Conservation (phyloP, 64 coral and sea anemone genomes). For the Astreopora myriophthalma region DNA sequence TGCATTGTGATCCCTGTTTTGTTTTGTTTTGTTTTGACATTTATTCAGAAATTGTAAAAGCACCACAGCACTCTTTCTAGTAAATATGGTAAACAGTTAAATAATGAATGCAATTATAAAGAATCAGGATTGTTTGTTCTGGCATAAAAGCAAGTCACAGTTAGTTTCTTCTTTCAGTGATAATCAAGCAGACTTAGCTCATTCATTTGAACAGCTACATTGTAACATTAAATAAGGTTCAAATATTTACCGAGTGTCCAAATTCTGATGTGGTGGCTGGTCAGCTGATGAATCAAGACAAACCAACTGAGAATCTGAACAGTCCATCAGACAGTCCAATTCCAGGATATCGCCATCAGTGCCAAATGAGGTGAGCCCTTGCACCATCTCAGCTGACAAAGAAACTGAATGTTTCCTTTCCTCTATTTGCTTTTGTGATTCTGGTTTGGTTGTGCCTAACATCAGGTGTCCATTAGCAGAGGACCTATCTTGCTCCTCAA, state of each 20-base stretch:
- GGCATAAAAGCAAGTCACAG: no score
- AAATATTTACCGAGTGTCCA: not conserved
- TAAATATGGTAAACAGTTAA: no score
- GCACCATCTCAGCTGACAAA: not conserved
- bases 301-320: slow-evolving; percentile 69
- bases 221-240: not conserved
- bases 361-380: not conserved
- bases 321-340: slow-evolving; percentile 50
- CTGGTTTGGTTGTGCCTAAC: not conserved
- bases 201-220: no score
- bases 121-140: no score
- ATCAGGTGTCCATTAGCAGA: not conserved
- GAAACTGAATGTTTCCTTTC: not conserved
- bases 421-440: not conserved
- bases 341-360: not conserved
- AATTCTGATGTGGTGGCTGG: not conserved
- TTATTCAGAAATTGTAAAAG: no score
- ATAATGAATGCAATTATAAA: no score
- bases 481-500: not conserved
- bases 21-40: no score
- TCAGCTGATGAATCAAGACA: slow-evolving; percentile 10
- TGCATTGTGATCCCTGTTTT: no score
- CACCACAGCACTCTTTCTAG: no score
- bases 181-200: no score
- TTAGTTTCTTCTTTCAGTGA: no score